Evolutionary conservation across 37 sponge, comb jelly and placozoan genomes (phyloP).

Genomic region (Spongilla lacustris): DNA sequence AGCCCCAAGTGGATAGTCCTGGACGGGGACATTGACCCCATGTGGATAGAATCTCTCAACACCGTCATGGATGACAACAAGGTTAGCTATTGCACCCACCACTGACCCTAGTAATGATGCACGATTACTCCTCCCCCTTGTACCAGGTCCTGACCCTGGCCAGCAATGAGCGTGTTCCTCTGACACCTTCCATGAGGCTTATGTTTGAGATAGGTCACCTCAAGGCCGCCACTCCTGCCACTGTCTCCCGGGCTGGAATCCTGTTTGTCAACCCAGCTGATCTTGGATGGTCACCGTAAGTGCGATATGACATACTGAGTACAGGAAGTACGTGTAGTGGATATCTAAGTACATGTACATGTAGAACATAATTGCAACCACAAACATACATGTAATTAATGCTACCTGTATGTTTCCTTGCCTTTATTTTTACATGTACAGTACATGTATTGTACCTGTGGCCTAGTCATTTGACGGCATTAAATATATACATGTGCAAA

Average conservation of each 20-base stretch:
- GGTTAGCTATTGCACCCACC: slow-evolving; percentile 30
- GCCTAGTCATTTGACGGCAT: too few relatives aligned
- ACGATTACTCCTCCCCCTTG: too few relatives aligned
- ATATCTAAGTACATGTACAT: slow-evolving; percentile 2
- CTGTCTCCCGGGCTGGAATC: slow-evolving; percentile 98
- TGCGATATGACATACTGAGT: slow-evolving; percentile 3
- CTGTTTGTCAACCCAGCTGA: slow-evolving; percentile 96
- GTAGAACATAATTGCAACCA: background rate
- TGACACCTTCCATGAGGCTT: slow-evolving; percentile 96
- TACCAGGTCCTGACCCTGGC: slow-evolving; percentile 93
- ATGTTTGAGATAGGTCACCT: slow-evolving; percentile 99
- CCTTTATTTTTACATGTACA: too few relatives aligned
- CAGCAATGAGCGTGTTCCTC: slow-evolving; percentile 97
- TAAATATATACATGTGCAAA: too few relatives aligned
- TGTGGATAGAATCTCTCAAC: slow-evolving; percentile 99
- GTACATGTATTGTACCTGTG: too few relatives aligned
- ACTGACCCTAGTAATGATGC: background rate
- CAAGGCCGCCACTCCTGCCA: slow-evolving; percentile 93
- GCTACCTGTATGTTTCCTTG: too few relatives aligned
- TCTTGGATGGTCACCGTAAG: slow-evolving; percentile 97
- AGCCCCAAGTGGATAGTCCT: slow-evolving; percentile 98
- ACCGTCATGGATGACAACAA: slow-evolving; percentile 99
- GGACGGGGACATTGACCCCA: slow-evolving; percentile 99
- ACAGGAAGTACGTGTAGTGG: background rate
- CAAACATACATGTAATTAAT: too few relatives aligned